These are phyloP conservation scores for Mormyrops attenuatus DNA, from an alignment of 2,797 vertebrate genomes.

Conservation along the genomic window DNA sequence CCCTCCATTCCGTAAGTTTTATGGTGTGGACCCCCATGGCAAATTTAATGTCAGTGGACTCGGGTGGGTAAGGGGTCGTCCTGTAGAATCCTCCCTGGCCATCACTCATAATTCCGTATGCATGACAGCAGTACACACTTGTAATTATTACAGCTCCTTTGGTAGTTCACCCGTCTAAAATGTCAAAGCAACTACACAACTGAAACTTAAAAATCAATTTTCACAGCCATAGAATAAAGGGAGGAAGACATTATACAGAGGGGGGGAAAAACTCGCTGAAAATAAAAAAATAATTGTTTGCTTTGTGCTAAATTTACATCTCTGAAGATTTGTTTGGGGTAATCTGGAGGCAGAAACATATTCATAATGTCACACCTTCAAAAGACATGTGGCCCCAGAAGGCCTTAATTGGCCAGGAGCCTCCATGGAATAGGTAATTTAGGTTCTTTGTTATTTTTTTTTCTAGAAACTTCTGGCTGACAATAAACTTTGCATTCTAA, in stretches of 20 bases:
- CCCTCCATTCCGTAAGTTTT: background rate
- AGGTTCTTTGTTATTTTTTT: background rate
- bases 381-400: background rate
- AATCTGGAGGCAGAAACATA: background rate
- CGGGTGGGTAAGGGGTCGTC: background rate
- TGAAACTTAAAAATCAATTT: background rate
- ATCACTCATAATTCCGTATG: background rate
- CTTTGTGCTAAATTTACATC: background rate
- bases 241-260: background rate
- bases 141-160: background rate
- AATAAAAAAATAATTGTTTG: background rate
- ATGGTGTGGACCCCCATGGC: background rate
- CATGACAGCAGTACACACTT: background rate
- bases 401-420: background rate
- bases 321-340: background rate
- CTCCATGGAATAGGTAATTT: background rate
- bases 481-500: slow-evolving; percentile 1
- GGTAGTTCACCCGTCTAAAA: background rate
- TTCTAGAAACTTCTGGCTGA: background rate
- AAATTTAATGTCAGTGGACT: background rate
- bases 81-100: background rate
- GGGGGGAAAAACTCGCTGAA: background rate
- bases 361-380: background rate
- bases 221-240: background rate
- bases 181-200: background rate